These are phyloP conservation scores for Drosophila robusta DNA, from an alignment of 2,888 invertebrate genomes.

Conservation along the genomic window DNA sequence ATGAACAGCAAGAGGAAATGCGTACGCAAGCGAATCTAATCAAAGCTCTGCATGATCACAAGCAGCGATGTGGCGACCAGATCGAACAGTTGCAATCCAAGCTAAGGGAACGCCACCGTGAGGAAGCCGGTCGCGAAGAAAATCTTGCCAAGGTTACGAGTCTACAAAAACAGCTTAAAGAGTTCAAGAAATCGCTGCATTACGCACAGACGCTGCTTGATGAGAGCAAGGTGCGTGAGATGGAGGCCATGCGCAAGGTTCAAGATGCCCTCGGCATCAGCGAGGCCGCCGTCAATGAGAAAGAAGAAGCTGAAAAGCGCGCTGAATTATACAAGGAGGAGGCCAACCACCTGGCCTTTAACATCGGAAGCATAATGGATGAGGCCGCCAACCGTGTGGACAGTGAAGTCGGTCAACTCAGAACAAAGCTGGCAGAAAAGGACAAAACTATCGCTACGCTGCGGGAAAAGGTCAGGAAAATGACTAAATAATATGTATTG, in stretches of 20 bases:
- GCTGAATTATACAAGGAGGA: slow-evolving; percentile 87
- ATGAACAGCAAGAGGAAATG: slow-evolving; percentile 41
- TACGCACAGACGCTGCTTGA: slow-evolving; percentile 84
- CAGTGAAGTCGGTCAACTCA: slow-evolving; percentile 87
- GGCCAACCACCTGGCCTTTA: slow-evolving; percentile 86
- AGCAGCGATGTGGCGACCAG: slow-evolving; percentile 47
- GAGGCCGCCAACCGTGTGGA: slow-evolving; percentile 87
- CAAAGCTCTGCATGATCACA: slow-evolving; percentile 65
- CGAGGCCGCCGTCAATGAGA: slow-evolving; percentile 87
- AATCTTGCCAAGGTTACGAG: slow-evolving; percentile 33
- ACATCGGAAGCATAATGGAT: slow-evolving; percentile 86
- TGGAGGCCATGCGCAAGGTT: slow-evolving; percentile 86
- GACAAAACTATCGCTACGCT: slow-evolving; percentile 86
- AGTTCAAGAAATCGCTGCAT: slow-evolving; percentile 85
- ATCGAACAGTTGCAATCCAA: slow-evolving; percentile 64
- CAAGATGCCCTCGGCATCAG: slow-evolving; percentile 87
- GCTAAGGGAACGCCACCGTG: slow-evolving; percentile 33
- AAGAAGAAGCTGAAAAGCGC: slow-evolving; percentile 86
- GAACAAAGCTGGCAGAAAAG: slow-evolving; percentile 87
- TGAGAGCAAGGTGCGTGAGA: slow-evolving; percentile 85
- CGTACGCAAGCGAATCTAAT: slow-evolving; percentile 45
- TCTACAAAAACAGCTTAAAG: slow-evolving; percentile 74
- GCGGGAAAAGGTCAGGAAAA: slow-evolving; percentile 83
- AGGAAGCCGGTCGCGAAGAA: slow-evolving; percentile 5
- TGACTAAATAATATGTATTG: neutral